Percentiles rank a stretch among this genome's conserved stretches.
phyloP scores from a whole-genome alignment of 2,888 invertebrate genomes.

The Caenorhabditis zanzibari region DNA sequence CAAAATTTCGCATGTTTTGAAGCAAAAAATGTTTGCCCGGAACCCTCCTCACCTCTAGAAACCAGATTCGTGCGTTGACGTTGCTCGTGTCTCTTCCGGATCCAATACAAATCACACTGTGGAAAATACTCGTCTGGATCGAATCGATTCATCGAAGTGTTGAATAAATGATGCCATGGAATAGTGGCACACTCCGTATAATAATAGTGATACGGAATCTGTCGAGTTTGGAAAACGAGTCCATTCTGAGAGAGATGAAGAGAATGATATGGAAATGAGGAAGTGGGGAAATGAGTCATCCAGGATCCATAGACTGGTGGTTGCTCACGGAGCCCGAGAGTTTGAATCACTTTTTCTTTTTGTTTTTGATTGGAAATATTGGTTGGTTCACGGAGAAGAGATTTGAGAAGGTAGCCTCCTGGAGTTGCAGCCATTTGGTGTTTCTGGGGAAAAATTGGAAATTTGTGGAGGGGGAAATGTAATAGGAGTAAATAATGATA shows the following conservation, averaged over 20 bases:
- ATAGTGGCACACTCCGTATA: neutral
- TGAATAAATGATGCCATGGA: neutral
- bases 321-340: conserved; percentile 6
- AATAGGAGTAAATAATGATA: too few species aligned
- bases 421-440: too few species aligned
- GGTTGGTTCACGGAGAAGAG: neutral
- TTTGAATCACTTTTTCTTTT: neutral
- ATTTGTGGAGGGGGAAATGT: too few species aligned
- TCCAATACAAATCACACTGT: conserved; percentile 9
- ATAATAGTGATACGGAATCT: neutral
- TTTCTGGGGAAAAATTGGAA: neutral
- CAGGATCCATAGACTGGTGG: neutral
- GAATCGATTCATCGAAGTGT: neutral
- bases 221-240: too few species aligned
- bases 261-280: too few species aligned
- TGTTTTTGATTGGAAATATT: neutral
- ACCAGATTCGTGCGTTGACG: too few species aligned
- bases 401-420: neutral
- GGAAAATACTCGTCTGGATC: neutral
- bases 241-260: too few species aligned
- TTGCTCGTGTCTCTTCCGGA: neutral
- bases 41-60: too few species aligned
- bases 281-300: too few species aligned
- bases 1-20: too few species aligned
- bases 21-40: too few species aligned